phyloP scores from a whole-genome alignment of 2,113 vertebrate species.

The Nycticryphes semicollaris region DNA sequence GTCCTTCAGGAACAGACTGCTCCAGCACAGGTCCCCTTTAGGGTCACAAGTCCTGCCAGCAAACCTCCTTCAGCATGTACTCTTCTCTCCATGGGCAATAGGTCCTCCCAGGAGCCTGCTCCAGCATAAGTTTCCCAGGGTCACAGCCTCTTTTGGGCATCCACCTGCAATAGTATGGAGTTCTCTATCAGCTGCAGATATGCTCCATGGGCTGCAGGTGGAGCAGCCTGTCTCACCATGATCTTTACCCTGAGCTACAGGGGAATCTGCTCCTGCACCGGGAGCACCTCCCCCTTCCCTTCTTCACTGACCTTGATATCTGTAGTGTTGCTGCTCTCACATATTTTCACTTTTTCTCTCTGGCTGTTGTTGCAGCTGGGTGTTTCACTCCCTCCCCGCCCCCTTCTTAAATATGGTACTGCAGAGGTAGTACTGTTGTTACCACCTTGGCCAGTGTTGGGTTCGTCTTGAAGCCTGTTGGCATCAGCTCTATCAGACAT shows the following conservation, averaged over 20 bases:
- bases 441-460: accelerated
- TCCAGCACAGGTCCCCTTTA: no score
- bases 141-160: neutral
- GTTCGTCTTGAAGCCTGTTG: accelerated
- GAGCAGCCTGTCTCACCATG: neutral
- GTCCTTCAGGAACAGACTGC: neutral
- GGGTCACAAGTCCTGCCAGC: neutral
- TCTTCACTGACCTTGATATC: neutral
- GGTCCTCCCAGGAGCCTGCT: neutral
- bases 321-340: neutral
- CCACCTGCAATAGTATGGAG: neutral
- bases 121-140: neutral
- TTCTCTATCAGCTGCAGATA: neutral
- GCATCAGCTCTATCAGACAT: neutral
- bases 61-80: neutral
- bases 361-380: neutral
- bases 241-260: neutral
- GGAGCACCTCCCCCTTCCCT: neutral
- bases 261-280: neutral
- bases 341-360: neutral
- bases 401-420: neutral
- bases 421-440: neutral
- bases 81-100: neutral
- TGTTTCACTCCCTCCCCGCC: no score
- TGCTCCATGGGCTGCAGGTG: neutral